Percentiles rank a stretch among this genome's conserved stretches.
Conservation (phyloP, 2,113 vertebrate species). For the Trematomus loennbergii region DNA sequence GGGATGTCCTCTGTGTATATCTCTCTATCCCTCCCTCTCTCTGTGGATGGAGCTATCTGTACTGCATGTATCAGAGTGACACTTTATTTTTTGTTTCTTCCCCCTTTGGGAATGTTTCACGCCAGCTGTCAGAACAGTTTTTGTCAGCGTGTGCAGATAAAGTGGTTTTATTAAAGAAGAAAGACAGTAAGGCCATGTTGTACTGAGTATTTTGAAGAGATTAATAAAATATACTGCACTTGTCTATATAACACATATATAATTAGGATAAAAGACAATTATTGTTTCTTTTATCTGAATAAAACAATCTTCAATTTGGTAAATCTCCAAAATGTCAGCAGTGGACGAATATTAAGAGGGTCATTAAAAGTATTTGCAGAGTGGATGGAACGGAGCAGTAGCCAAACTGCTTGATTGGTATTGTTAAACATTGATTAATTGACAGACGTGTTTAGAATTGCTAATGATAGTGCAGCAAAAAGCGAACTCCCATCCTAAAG, state of each 20-base stretch:
- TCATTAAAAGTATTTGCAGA: conserved; percentile 50
- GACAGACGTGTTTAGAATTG: conserved; percentile 69
- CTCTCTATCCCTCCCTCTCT: conserved; percentile 28
- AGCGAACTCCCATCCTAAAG: conserved; percentile 39
- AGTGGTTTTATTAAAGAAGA: conserved; percentile 35
- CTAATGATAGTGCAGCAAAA: conserved; percentile 69
- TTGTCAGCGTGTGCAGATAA: conserved; percentile 48
- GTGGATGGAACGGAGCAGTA: conserved; percentile 21
- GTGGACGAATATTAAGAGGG: background rate
- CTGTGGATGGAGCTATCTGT: conserved; percentile 48
- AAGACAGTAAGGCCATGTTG: conserved; percentile 21
- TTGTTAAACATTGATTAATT: conserved; percentile 75
- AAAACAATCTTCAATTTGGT: conserved; percentile 5
- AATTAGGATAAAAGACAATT: background rate
- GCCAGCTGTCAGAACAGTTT: conserved; percentile 65
- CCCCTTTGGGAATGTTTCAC: conserved; percentile 53
- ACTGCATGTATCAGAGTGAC: conserved; percentile 64
- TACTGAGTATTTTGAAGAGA: background rate
- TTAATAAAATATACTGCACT: background rate
- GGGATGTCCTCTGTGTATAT: conserved; percentile 66
- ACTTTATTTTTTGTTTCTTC: conserved; percentile 58
- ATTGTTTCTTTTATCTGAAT: background rate
- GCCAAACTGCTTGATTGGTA: conserved; percentile 59
- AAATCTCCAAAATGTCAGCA: conserved; percentile 21
- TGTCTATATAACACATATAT: background rate